These are phyloP conservation scores for Etheostoma perlongum DNA, from an alignment of 2,797 vertebrate genomes.

Conservation along the genomic window DNA sequence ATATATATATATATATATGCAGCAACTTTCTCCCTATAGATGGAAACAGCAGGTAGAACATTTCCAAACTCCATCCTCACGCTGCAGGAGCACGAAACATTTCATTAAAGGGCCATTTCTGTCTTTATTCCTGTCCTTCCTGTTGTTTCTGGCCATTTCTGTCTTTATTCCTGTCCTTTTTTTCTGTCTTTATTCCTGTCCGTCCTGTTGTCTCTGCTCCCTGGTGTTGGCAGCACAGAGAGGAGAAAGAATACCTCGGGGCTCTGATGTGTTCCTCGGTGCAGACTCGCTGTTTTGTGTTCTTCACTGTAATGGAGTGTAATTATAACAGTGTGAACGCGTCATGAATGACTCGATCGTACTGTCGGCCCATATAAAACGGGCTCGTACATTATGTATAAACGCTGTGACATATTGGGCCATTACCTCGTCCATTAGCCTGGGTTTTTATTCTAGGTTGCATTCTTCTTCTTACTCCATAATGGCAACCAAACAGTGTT, in stretches of 20 bases:
- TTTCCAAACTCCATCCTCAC: not conserved
- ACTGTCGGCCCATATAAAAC: not conserved
- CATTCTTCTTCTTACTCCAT: no score
- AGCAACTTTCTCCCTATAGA: not conserved
- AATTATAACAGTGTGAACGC: constrained; percentile 19
- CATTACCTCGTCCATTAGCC: not conserved
- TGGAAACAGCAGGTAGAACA: constrained; percentile 19
- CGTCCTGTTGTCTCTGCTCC: not conserved
- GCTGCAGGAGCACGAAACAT: not conserved
- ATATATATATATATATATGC: no score
- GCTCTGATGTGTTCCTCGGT: not conserved
- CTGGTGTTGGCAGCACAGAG: not conserved
- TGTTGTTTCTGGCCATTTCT: not conserved
- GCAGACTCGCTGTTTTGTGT: not conserved
- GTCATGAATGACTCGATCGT: not conserved
- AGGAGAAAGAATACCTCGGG: not conserved
- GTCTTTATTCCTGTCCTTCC: not conserved
- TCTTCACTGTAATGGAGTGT: not conserved
- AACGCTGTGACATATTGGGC: not conserved
- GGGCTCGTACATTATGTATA: not conserved
- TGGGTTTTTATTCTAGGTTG: no score
- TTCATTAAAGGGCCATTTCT: constrained; percentile 7
- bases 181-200: not conserved
- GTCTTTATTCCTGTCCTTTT: not conserved
- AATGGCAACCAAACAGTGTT: no score